These are phyloP conservation scores for Parauchenoglanis ngamensis DNA, from an alignment of 2,797 vertebrate species.

Conservation along the genomic window DNA sequence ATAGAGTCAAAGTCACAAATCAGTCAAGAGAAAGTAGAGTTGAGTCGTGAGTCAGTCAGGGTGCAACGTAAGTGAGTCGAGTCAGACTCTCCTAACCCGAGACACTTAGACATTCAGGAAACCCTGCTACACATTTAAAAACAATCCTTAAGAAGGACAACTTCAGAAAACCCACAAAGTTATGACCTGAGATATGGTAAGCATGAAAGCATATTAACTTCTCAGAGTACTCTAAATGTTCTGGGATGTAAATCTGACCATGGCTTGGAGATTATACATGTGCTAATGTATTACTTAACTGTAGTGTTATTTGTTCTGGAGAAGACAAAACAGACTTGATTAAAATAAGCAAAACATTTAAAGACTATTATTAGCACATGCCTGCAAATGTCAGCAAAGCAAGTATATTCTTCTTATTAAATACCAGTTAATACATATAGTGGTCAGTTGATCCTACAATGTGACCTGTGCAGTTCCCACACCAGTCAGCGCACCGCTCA, in stretches of 20 bases:
- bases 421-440: background rate
- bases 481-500: slow-evolving; percentile 47
- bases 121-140: background rate
- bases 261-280: background rate
- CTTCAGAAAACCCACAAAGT: background rate
- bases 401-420: background rate
- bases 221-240: too few relatives aligned
- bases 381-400: background rate
- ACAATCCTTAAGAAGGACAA: background rate
- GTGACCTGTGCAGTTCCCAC: slow-evolving; percentile 51
- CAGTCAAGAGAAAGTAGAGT: background rate
- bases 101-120: background rate
- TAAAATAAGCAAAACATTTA: background rate
- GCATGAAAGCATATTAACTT: background rate
- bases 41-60: background rate
- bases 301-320: background rate
- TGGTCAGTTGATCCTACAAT: slow-evolving; percentile 24
- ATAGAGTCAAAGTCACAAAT: background rate
- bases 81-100: background rate
- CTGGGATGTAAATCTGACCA: background rate
- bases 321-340: background rate
- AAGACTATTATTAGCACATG: background rate
- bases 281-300: background rate
- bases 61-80: background rate
- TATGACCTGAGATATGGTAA: background rate